phyloP scores from a whole-genome alignment of 2,888 invertebrate genomes.

The Drosophila kambysellisi region DNA sequence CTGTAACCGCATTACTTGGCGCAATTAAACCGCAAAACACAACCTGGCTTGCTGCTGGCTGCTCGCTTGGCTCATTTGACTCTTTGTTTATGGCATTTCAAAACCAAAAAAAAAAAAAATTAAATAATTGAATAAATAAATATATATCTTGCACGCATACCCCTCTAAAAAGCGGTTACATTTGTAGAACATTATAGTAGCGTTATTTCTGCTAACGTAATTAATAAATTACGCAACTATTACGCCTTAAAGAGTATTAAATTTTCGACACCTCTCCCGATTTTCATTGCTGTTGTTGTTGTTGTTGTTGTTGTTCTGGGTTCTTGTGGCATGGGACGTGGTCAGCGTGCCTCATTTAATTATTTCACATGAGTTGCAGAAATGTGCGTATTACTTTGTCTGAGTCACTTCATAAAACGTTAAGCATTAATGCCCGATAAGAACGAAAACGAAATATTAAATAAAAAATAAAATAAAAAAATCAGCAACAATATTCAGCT shows the following conservation, averaged over 20 bases:
- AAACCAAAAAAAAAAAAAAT: conserved; percentile 26
- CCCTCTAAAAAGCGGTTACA: conserved; percentile 36
- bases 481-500: conserved; percentile 7
- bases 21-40: conserved; percentile 73
- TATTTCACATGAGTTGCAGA: conserved; percentile 73
- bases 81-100: conserved; percentile 36
- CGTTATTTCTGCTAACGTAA: conserved; percentile 54
- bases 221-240: conserved; percentile 58
- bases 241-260: conserved; percentile 24
- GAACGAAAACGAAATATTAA: conserved; percentile 15
- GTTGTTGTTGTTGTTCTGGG: background rate
- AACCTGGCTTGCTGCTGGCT: conserved; percentile 33
- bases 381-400: conserved; percentile 40
- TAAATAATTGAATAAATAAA: too few relatives aligned
- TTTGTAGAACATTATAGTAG: conserved; percentile 42
- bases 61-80: conserved; percentile 25
- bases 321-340: conserved; percentile 30
- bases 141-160: conserved; percentile 12
- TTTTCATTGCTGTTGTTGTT: background rate
- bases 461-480: background rate
- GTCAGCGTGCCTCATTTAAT: conserved; percentile 54
- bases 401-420: conserved; percentile 63
- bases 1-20: conserved; percentile 73
- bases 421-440: conserved; percentile 45
- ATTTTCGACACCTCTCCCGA: background rate